Evolutionary conservation across 2,113 vertebrate genomes (phyloP).

Genomic region (Sterrhoptilus dennistouni): DNA sequence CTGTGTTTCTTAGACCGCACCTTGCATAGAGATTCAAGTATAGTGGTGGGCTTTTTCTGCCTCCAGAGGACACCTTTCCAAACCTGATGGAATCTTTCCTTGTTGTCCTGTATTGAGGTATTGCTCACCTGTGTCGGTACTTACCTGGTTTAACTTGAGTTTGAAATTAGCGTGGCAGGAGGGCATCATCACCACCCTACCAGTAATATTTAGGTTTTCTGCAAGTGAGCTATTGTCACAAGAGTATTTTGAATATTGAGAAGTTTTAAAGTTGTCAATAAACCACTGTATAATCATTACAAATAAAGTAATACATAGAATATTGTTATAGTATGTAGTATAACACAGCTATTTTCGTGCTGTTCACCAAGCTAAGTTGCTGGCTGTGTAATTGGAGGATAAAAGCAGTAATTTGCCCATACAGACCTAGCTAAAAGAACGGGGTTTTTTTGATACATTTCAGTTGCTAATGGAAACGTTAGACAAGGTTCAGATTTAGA

Average conservation of each 20-base stretch:
- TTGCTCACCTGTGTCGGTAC: not conserved
- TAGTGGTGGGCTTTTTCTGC: not conserved
- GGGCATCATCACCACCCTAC: accelerated
- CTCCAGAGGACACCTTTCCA: not conserved
- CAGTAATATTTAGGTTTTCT: not conserved
- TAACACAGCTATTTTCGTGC: not conserved
- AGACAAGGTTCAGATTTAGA: not conserved
- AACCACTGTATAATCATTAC: not conserved
- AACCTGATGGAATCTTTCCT: not conserved
- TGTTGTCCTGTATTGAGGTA: accelerated
- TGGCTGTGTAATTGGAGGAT: not conserved
- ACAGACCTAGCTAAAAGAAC: not conserved
- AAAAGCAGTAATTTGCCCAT: not conserved
- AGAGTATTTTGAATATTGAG: not conserved
- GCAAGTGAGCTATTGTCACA: not conserved
- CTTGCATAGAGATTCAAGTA: not conserved
- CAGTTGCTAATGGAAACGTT: not conserved
- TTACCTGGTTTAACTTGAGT: not conserved
- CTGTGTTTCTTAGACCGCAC: not conserved
- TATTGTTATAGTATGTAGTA: not conserved
- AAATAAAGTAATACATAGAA: not conserved
- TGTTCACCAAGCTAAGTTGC: not conserved
- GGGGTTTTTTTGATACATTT: not conserved
- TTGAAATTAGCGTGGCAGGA: not conserved
- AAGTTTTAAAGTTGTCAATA: not conserved